A percentile compares a stretch with the other conserved stretches of the same genome.
Evolutionary conservation across 2,113 vertebrate species (phyloP).

Genomic region (Telmatochromis brichardi): DNA sequence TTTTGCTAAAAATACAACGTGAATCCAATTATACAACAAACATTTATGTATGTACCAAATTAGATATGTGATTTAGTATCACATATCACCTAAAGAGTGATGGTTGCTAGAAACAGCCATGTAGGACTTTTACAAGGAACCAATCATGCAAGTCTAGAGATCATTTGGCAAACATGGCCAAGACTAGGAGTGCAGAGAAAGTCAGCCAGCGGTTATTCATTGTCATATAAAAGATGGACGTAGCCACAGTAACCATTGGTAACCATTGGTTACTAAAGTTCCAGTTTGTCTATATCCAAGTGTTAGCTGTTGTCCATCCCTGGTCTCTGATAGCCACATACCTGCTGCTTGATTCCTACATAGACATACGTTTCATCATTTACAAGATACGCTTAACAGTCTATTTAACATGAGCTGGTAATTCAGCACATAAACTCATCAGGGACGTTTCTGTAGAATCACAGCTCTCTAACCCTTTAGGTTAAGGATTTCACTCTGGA

Average conservation of each 20-base stretch:
- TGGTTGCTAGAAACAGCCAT: neutral
- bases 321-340: neutral
- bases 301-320: neutral
- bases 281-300: accelerated
- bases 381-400: accelerated
- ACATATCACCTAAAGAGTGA: neutral
- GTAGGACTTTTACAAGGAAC: neutral
- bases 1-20: neutral
- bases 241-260: neutral
- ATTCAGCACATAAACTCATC: neutral
- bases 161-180: neutral
- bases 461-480: neutral
- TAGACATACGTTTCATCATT: neutral
- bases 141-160: neutral
- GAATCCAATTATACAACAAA: neutral
- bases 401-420: neutral
- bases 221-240: neutral
- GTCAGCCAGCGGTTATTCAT: neutral
- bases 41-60: neutral
- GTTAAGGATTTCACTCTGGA: neutral
- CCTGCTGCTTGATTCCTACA: neutral
- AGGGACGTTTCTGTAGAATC: neutral
- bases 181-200: neutral
- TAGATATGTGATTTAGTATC: neutral
- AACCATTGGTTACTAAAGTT: neutral